Evolutionary conservation across 1,140 invertebrate species (phyloP).

Genomic region (Frieseomelitta varia): DNA sequence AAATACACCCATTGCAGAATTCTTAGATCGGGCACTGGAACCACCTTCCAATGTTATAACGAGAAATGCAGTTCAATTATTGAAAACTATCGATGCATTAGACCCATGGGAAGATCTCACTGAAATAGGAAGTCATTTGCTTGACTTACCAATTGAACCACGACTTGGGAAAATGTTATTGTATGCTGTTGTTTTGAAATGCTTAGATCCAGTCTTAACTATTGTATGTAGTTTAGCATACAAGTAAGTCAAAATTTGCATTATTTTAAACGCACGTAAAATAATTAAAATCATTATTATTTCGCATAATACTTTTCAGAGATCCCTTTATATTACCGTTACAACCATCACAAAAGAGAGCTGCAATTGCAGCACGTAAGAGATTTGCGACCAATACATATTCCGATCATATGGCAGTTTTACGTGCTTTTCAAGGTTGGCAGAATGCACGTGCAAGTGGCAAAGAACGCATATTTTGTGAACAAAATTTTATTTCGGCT

Average conservation of each 20-base stretch:
- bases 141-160: conserved; percentile 96
- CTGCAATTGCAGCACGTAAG: conserved; percentile 84
- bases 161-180: conserved; percentile 95
- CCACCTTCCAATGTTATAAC: conserved; percentile 91
- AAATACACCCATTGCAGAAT: conserved; percentile 91
- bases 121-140: conserved; percentile 87
- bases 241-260: conserved; percentile 84
- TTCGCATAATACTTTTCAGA: conserved; percentile 73
- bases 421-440: conserved; percentile 93
- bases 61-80: conserved; percentile 88
- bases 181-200: conserved; percentile 95
- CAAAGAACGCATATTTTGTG: conserved; percentile 89
- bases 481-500: conserved; percentile 90
- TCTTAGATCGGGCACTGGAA: conserved; percentile 91
- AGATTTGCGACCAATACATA: conserved; percentile 89
- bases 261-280: background rate
- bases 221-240: conserved; percentile 93
- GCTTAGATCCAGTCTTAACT: conserved; percentile 96
- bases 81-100: conserved; percentile 93
- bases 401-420: conserved; percentile 95
- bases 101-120: conserved; percentile 93
- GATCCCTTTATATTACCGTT: conserved; percentile 91
- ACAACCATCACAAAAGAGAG: conserved; percentile 86
- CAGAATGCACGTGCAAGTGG: conserved; percentile 86
- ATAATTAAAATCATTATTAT: background rate